Base-by-base conservation (phyloP, 1,140 invertebrate genomes). In the Drosophila watanabei region DNA sequence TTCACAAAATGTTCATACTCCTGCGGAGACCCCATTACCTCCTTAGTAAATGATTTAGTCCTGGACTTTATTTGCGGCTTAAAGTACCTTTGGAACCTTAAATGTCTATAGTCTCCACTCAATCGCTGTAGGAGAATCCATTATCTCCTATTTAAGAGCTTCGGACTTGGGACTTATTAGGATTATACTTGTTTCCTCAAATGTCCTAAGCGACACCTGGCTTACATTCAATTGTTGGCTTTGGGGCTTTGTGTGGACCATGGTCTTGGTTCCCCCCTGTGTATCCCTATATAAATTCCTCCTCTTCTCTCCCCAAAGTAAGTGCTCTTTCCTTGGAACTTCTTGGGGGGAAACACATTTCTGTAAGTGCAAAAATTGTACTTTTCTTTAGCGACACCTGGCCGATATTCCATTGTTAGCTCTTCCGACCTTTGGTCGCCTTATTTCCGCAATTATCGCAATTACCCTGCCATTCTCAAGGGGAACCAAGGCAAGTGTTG, bases 331-430 rank as follows among this genome's bases (percentile, higher is more conserved):
- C 35, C 37, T 32, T 43, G 13, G 11, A 14, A 41, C 24, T 69
- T 56, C 16, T 35, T n/a, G 11, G 11, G 20, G 14, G 11, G 20
- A 28, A 7, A 28, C 8, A 37, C 39, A 43, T 14, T 52, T 52
- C 32, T 73, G 37, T 33, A 61, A 60, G 60, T 57, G 52, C 43
- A 77, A 35, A 77, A 61, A 78, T 69, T 28, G n/a, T 24, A 61
- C 45, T 57, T 65, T 76, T 66, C 51, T 63, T 71, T 28, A 49
- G 46, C 54, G 62, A 71, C 84, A 89, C 72, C 85, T 88, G 84
- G 57, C 56, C 16, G 41, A 43, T 71, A 71, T 89, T 88, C 72
- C 84, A 89, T 84, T 68, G 41, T 75, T 61, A 65, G 20, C 18
- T 35, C 24, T 13, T 30, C 8, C 18, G 30, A 41, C 54, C 24